A percentile compares a stretch with the other conserved stretches of the same genome.
phyloP scores from a whole-genome alignment of 2,113 vertebrate genomes.

The Clarias magur region DNA sequence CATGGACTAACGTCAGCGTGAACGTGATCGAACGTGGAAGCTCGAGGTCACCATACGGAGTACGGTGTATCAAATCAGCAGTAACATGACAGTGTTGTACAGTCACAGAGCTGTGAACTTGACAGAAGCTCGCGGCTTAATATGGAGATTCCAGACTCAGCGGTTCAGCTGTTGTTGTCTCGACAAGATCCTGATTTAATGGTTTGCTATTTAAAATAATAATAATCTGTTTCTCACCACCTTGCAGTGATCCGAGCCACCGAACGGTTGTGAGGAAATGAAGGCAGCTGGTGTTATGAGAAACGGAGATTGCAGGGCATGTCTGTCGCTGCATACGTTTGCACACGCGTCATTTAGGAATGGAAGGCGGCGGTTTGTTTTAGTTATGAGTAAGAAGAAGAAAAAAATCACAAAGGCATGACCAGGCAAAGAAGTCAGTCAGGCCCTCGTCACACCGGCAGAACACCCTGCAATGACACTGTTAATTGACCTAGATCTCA shows the following conservation, averaged over 20 bases:
- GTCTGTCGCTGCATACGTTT: slow-evolving; percentile 29
- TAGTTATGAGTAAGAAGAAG: neutral
- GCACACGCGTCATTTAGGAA: neutral
- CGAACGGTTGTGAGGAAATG: neutral
- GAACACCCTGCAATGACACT: neutral
- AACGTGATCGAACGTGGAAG: neutral
- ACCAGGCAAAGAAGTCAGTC: slow-evolving; percentile 15
- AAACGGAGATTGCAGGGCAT: neutral
- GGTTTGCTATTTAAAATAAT: neutral
- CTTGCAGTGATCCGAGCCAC: neutral
- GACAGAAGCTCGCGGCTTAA: neutral
- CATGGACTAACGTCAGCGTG: neutral
- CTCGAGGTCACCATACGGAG: neutral
- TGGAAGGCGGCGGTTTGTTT: neutral
- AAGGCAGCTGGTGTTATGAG: slow-evolving; percentile 5
- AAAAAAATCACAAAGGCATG: slow-evolving; percentile 1
- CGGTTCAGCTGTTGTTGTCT: neutral
- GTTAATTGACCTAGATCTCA: slow-evolving; percentile 4
- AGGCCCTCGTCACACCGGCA: neutral
- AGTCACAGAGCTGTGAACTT: neutral
- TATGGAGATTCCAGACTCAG: neutral
- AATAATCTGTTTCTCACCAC: neutral
- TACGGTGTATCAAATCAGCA: neutral
- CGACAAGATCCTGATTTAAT: neutral
- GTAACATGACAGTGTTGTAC: neutral